Evolutionary conservation across 2,888 invertebrate species (phyloP), one percentile per base, ranked within the genome.

Genomic region (Rhorus exstirpatorius): DNA sequence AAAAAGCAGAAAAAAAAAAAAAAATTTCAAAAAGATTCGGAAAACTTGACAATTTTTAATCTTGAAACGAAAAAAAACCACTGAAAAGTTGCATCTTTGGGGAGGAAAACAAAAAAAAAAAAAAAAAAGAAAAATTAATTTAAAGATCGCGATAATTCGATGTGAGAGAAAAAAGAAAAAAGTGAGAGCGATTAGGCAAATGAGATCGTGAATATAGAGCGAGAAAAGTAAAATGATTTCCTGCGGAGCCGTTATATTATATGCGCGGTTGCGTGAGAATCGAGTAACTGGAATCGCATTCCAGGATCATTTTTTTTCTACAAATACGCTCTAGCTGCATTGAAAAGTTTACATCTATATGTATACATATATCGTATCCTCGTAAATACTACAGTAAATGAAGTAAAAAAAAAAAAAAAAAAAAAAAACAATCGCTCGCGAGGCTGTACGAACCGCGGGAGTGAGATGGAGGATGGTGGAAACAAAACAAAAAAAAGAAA

Each of bases 351-450:
- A 26, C 38, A 19, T 26, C 6, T 21, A 21, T 46, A 14, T 58
- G 12, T 60, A 24, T 38, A n/a, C 41, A 17, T 49, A 51, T 14
- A 24, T 41, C 14, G 41, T 35, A 41, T 60, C 41, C 77, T 61
- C 51, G 77, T 70, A 58, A 60, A 61, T 65, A 58, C 55, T 35
- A 63, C 38, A 12, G 12, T 41, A 53, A 51, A 67, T 55, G 58
- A 26, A 24, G n/a, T 38, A 38, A 61, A 55, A 49, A 31, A 55
- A n/a, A 24, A 14, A 21, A 26, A 65, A 49, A 70, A 71, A 77
- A 75, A 74, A 51, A 68, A 63, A 55, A 53, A 44, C 63, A 14
- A 67, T n/a, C 61, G 60, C 74, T 68, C 74, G 51, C 35, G 68
- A 63, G 71, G 61, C 51, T 41, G 51, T 51, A 68, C 21, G 46